Evolutionary conservation across 1,140 invertebrate genomes (phyloP).

Genomic region (Plectrocnemia conspersa): DNA sequence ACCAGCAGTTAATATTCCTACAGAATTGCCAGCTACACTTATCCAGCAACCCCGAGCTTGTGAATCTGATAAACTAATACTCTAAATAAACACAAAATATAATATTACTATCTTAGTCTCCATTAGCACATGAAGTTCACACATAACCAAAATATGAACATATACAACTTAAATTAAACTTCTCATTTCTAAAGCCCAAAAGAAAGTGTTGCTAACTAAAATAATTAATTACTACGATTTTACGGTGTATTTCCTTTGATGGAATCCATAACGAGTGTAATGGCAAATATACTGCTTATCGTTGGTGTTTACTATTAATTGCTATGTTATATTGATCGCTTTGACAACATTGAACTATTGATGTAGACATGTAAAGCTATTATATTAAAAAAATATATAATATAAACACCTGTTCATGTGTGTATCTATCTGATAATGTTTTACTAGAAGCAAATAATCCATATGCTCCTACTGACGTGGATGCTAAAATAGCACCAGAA

Average conservation of each 20-base stretch:
- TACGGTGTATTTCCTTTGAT: too few species aligned
- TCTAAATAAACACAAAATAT: conserved; percentile 33
- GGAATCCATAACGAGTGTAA: too few species aligned
- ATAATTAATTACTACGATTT: neutral
- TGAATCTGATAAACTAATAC: conserved; percentile 38
- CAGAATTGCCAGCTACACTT: conserved; percentile 39
- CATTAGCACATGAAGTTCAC: conserved; percentile 38
- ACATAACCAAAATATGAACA: conserved; percentile 38
- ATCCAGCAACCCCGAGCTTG: conserved; percentile 43
- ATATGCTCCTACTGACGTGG: conserved; percentile 11
- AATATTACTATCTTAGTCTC: conserved; percentile 41
- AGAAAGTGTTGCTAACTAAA: neutral
- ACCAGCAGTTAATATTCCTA: conserved; percentile 40
- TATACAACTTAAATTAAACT: neutral
- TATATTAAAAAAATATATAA: too few species aligned
- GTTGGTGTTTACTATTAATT: too few species aligned
- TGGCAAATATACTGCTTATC: too few species aligned
- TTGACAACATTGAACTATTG: too few species aligned
- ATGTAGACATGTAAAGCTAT: too few species aligned
- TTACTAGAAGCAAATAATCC: conserved; percentile 7
- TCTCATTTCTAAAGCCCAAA: neutral
- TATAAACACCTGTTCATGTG: conserved; percentile 41
- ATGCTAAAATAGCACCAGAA: conserved; percentile 5
- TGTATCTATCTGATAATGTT: conserved; percentile 21
- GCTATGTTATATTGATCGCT: too few species aligned